These are phyloP conservation scores for Orthonyx spaldingii DNA, from an alignment of 2,113 vertebrate genomes.

Conservation along the genomic window DNA sequence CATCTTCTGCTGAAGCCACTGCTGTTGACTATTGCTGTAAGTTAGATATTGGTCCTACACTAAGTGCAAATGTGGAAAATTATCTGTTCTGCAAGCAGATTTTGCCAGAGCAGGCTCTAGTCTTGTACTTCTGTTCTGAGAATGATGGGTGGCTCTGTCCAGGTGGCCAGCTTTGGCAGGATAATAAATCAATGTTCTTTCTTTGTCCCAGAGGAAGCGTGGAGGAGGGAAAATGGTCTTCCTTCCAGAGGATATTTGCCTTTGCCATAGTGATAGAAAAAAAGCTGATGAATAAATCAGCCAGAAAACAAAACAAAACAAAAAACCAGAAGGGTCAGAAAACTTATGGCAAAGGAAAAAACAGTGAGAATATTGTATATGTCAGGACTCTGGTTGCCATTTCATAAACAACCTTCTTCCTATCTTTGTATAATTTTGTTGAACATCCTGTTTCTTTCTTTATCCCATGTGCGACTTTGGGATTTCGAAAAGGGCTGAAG, in stretches of 20 bases:
- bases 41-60: not conserved
- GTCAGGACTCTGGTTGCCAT: conserved; percentile 42
- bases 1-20: not conserved
- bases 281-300: conserved; percentile 56
- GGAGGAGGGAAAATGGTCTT: not conserved
- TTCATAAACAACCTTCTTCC: conserved; percentile 60
- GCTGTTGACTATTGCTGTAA: not conserved
- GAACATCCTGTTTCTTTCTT: conserved; percentile 68
- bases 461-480: conserved; percentile 10
- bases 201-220: conserved; percentile 1
- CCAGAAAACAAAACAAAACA: conserved; percentile 21
- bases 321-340: conserved; percentile 34
- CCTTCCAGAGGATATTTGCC: conserved; percentile 59
- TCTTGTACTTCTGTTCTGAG: not conserved
- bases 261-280: conserved; percentile 62
- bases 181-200: not conserved
- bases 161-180: not conserved
- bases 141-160: not conserved
- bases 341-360: conserved; percentile 38
- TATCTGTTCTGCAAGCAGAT: not conserved
- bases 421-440: conserved; percentile 53
- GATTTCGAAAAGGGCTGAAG: conserved; percentile 39
- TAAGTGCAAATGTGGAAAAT: not conserved
- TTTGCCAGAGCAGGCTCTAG: not conserved
- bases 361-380: conserved; percentile 30